phyloP scores from a whole-genome alignment of 30 jellyfish, hydroid and myxozoan species.

The Hydra vulgaris region DNA sequence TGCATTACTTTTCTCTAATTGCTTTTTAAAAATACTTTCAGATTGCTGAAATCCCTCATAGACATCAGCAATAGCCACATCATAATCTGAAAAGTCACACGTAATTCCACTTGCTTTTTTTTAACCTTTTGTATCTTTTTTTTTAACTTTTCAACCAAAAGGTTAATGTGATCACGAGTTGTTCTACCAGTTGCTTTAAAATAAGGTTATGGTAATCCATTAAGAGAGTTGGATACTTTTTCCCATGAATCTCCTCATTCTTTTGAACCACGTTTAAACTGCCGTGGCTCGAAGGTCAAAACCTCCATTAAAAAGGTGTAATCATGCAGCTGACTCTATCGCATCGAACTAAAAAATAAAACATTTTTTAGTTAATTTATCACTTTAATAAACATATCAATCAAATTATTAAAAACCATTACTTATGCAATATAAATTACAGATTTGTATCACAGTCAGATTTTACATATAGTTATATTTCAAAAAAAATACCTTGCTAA shows the following conservation, averaged over 20 bases:
- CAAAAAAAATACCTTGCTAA: not conserved
- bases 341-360: too few species aligned
- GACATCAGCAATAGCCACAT: constrained; percentile 32
- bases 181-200: constrained; percentile 20
- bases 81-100: constrained; percentile 28
- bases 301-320: not conserved
- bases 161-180: constrained; percentile 12
- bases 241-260: constrained; percentile 27
- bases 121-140: not conserved
- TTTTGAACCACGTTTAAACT: constrained; percentile 13
- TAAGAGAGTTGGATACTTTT: constrained; percentile 10
- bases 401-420: not conserved
- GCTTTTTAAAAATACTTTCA: not conserved
- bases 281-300: not conserved
- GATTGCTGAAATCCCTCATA: constrained; percentile 15
- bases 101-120: constrained; percentile 35
- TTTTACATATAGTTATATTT: not conserved
- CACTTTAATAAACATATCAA: not conserved
- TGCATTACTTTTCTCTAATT: not conserved
- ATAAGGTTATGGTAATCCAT: constrained; percentile 10
- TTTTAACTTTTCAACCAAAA: constrained; percentile 13
- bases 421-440: not conserved
- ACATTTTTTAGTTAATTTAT: not conserved
- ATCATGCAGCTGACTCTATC: constrained; percentile 3
- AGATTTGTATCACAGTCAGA: not conserved